These are phyloP conservation scores for Phalera bucephala DNA, from an alignment of 2,888 invertebrate species.

Conservation along the genomic window DNA sequence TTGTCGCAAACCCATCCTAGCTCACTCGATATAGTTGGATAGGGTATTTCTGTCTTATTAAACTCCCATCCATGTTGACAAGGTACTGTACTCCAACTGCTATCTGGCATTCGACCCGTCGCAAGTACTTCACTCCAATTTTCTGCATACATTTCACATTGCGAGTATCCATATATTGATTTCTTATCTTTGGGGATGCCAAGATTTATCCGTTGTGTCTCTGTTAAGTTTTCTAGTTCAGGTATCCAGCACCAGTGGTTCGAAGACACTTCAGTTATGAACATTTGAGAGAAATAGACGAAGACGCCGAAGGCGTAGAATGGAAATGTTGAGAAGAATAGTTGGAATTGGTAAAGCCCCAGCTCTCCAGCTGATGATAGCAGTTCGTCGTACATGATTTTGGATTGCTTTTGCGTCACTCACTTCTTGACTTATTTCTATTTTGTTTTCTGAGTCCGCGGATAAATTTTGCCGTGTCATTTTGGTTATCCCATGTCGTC, in stretches of 20 bases:
- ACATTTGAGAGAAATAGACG: conserved; percentile 37
- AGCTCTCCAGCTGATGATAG: conserved; percentile 41
- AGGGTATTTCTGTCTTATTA: conserved; percentile 58
- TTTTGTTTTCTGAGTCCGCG: no score
- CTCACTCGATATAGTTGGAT: conserved; percentile 58
- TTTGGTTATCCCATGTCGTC: no score
- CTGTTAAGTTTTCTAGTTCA: conserved; percentile 37
- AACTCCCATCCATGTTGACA: conserved; percentile 63
- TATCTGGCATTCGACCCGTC: conserved; percentile 35
- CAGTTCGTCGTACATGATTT: conserved; percentile 41
- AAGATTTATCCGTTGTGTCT: conserved; percentile 28
- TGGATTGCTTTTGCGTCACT: no score
- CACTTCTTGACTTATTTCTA: no score
- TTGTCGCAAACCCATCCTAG: conserved; percentile 60
- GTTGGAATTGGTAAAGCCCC: conserved; percentile 35
- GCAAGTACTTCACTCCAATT: conserved; percentile 53
- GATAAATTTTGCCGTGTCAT: no score
- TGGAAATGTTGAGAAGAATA: conserved; percentile 38
- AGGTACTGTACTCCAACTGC: conserved; percentile 42
- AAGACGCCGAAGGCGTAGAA: conserved; percentile 41
- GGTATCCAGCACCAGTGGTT: conserved; percentile 47
- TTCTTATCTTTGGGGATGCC: conserved; percentile 35
- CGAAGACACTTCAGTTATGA: conserved; percentile 39
- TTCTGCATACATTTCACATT: conserved; percentile 44
- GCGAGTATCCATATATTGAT: conserved; percentile 41